A percentile compares a stretch with the other conserved stretches of the same genome.
phyloP scores from a whole-genome alignment of 2,888 invertebrate species.

The Eubasilissa splendida region DNA sequence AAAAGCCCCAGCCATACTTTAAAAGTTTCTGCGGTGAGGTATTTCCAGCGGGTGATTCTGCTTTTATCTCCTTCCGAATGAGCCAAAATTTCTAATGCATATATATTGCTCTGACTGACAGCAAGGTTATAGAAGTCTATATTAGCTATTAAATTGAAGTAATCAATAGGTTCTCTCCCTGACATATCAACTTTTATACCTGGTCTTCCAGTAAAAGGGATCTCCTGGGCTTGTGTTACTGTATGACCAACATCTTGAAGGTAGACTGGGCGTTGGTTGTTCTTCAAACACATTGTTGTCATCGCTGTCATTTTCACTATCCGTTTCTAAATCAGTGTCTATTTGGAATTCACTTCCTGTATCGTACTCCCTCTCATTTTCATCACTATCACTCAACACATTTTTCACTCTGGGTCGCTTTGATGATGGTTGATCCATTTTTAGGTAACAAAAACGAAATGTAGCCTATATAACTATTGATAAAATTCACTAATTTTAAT shows the following conservation, averaged over 20 bases:
- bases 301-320: not conserved
- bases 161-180: constrained; percentile 53
- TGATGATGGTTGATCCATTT: too few relatives aligned
- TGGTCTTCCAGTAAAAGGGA: too few relatives aligned
- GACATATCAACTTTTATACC: not conserved
- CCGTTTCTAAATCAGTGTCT: too few relatives aligned
- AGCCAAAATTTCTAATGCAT: constrained; percentile 55
- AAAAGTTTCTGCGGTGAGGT: too few relatives aligned
- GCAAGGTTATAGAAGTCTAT: constrained; percentile 55
- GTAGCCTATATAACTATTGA: too few relatives aligned
- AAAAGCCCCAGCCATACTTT: too few relatives aligned
- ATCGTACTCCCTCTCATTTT: constrained; percentile 2
- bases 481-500: too few relatives aligned
- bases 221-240: too few relatives aligned
- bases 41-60: too few relatives aligned
- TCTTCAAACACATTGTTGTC: constrained; percentile 9
- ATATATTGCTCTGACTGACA: constrained; percentile 41
- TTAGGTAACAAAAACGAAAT: too few relatives aligned
- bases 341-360: not conserved
- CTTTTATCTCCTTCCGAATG: not conserved
- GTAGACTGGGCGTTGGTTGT: not conserved
- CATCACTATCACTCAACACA: not conserved
- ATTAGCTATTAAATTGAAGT: constrained; percentile 52
- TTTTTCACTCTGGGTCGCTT: not conserved
- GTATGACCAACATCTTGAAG: not conserved